Evolutionary conservation across 2,888 invertebrate genomes (phyloP).

Genomic region (Euproctis similis): DNA sequence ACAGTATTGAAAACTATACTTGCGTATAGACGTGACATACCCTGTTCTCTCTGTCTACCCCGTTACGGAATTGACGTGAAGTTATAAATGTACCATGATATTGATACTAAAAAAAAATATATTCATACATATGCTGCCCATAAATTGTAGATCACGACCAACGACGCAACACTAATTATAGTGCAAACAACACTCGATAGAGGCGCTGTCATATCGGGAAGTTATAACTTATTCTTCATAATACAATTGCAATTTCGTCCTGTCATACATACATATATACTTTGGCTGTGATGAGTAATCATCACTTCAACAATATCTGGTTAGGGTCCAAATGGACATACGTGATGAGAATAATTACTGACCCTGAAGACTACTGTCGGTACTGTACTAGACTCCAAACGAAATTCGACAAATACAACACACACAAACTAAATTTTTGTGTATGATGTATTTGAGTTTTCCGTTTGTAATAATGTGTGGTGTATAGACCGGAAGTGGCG

Average conservation of each 20-base stretch:
- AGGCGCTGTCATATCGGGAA: slow-evolving; percentile 48
- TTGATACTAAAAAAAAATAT: too few species aligned
- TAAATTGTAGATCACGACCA: too few species aligned
- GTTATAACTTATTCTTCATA: slow-evolving; percentile 67
- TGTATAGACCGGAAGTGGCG: slow-evolving; percentile 64
- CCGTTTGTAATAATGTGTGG: slow-evolving; percentile 66
- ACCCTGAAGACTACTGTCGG: slow-evolving; percentile 24
- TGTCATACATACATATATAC: slow-evolving; percentile 72
- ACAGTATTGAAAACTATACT: too few species aligned
- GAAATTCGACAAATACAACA: too few species aligned
- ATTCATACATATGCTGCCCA: too few species aligned
- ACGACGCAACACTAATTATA: background rate
- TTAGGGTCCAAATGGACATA: slow-evolving; percentile 65
- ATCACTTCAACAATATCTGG: slow-evolving; percentile 66
- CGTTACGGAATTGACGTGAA: too few species aligned
- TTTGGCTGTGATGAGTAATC: slow-evolving; percentile 66
- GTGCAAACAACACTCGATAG: slow-evolving; percentile 2
- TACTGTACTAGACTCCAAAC: slow-evolving; percentile 41
- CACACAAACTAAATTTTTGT: slow-evolving; percentile 43
- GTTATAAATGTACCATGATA: too few species aligned
- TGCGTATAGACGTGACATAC: too few species aligned
- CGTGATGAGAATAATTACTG: slow-evolving; percentile 52
- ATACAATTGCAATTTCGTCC: slow-evolving; percentile 73
- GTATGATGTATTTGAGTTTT: slow-evolving; percentile 65
- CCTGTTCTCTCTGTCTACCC: too few species aligned